phyloP scores from a whole-genome alignment of 2,888 invertebrate genomes.

The Drosophila anomalata region DNA sequence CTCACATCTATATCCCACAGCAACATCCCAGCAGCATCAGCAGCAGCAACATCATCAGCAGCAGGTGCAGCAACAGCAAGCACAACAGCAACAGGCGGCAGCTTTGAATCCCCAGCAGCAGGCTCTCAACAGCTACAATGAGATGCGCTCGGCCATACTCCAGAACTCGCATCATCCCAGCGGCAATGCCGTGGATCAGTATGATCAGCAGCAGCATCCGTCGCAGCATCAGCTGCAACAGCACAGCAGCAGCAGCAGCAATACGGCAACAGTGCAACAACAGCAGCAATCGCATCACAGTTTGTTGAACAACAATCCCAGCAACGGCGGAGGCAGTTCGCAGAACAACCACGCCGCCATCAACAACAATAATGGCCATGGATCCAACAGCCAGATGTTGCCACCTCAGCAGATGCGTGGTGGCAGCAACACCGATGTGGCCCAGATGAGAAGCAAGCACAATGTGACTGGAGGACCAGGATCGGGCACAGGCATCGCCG shows the following conservation, averaged over 20 bases:
- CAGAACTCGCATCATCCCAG: conserved; percentile 83
- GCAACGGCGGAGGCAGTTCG: conserved; percentile 50
- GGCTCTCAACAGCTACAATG: conserved; percentile 79
- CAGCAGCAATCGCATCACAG: conserved; percentile 40
- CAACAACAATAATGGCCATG: conserved; percentile 56
- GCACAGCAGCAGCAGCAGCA: conserved; percentile 55
- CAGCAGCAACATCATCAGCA: conserved; percentile 65
- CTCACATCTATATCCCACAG: conserved; percentile 83
- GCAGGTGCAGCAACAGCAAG: conserved; percentile 58
- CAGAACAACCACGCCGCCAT: conserved; percentile 46
- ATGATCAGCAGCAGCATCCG: conserved; percentile 39
- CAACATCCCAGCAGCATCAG: conserved; percentile 60
- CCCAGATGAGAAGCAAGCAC: not conserved
- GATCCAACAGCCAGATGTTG: conserved; percentile 45
- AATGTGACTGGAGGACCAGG: conserved; percentile 29
- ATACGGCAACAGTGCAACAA: conserved; percentile 43
- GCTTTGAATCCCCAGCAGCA: conserved; percentile 65
- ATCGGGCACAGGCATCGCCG: conserved; percentile 6
- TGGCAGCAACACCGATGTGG: conserved; percentile 47
- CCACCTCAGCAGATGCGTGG: conserved; percentile 54
- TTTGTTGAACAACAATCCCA: conserved; percentile 49
- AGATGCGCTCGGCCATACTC: conserved; percentile 82
- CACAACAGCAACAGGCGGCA: conserved; percentile 5
- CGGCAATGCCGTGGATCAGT: conserved; percentile 70
- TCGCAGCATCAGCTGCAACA: conserved; percentile 40